Conservation (phyloP, 2,797 vertebrate genomes). For the Periparus ater region DNA sequence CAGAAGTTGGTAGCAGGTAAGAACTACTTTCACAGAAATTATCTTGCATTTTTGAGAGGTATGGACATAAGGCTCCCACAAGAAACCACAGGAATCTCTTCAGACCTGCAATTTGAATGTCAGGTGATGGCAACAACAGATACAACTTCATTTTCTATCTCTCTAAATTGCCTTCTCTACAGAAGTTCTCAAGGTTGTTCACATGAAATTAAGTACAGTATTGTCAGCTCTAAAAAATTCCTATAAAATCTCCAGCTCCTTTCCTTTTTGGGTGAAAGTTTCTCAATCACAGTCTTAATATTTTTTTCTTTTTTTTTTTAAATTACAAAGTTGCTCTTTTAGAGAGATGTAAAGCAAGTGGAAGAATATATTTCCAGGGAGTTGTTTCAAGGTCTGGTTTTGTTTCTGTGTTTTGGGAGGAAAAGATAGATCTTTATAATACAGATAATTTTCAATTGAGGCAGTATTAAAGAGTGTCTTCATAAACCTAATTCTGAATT, state of each 20-base stretch:
- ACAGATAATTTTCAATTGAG: not conserved
- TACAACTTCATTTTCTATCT: not conserved
- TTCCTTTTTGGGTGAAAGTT: not conserved
- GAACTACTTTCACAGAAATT: not conserved
- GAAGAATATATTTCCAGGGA: not conserved
- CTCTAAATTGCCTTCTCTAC: not conserved
- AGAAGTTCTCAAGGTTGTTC: not conserved
- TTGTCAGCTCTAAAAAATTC: not conserved
- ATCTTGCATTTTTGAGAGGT: not conserved
- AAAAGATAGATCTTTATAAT: not conserved
- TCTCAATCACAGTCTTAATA: not conserved
- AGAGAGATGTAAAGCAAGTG: not conserved
- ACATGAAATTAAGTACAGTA: not conserved
- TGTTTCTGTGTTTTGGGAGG: not conserved
- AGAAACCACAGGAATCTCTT: not conserved
- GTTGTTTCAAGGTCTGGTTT: not conserved
- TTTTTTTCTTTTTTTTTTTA: not conserved
- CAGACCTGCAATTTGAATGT: not conserved
- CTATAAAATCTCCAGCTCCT: not conserved
- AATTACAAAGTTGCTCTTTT: not conserved
- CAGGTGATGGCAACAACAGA: not conserved
- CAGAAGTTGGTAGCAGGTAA: not conserved
- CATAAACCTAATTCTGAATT: not conserved
- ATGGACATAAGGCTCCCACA: not conserved
- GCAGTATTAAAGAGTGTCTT: not conserved